A percentile compares a stretch with the other conserved stretches of the same genome.
phyloP scores from a whole-genome alignment of 2,888 invertebrate genomes.

The Camptogramma bilineatum region DNA sequence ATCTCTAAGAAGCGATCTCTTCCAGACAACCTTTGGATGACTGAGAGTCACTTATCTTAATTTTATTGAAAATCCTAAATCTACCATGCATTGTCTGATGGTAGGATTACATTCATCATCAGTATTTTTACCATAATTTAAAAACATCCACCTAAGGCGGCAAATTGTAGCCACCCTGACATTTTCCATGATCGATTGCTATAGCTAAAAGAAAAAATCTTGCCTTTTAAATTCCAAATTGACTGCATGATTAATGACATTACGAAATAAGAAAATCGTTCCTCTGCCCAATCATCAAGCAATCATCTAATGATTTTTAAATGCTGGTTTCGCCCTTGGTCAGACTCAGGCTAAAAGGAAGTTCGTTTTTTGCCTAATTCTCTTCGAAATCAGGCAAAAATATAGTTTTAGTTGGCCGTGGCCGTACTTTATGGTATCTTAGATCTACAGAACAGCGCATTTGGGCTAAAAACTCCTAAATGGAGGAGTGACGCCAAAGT shows the following conservation, averaged over 20 bases:
- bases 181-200: constrained; percentile 34
- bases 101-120: background rate
- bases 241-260: constrained; percentile 36
- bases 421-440: background rate
- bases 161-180: constrained; percentile 22
- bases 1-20: no score
- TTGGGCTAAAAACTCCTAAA: no score
- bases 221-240: constrained; percentile 33
- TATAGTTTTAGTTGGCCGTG: background rate
- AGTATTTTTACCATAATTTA: background rate
- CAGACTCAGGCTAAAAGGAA: constrained; percentile 3
- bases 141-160: background rate
- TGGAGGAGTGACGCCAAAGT: no score
- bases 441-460: no score
- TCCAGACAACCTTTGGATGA: no score
- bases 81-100: background rate
- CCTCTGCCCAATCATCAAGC: constrained; percentile 28
- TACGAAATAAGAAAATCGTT: constrained; percentile 35
- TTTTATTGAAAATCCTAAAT: background rate
- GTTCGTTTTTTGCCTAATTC: background rate
- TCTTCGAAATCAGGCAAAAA: background rate
- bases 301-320: constrained; percentile 35
- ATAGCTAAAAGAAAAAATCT: constrained; percentile 23
- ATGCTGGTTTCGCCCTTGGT: constrained; percentile 19
- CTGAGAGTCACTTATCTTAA: background rate